Base-by-base conservation (phyloP, 2,797 vertebrate species). In the Melanotaenia pygmaea region DNA sequence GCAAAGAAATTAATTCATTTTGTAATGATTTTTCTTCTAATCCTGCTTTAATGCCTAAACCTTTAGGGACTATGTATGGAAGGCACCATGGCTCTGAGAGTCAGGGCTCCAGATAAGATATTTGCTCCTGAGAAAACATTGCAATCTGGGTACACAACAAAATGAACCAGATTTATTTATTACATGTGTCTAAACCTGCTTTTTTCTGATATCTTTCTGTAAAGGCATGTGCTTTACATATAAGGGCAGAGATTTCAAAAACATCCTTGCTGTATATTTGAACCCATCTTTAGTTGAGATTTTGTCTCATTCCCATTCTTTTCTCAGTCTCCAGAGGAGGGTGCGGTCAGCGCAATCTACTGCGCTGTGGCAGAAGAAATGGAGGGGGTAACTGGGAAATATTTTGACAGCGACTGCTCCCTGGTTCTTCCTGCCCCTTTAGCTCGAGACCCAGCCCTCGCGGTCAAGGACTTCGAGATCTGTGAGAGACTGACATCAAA, bases 301-400 rank as follows among this genome's bases (percentile, higher is more conserved):
- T 40, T 60, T 53, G 2, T 61, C n/a, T 10, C 12, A 54, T 59
- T 70, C 37, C 43, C 13, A 1, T 13, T 32, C 22, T 61, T 61
- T n/a, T 76, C 43, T 74, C 90, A 98, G 97, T 91, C 91, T 0
- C 11, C 94, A 1, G 84, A 93, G 69, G 92, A 96, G 74, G 97
- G 96, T 0, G 95, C 96, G 0, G 37, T 83, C 80, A 96, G 94
- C 76, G 34, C 95, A 10, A 93, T 97, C 68, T 98, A 94, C 92
- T 96, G 97, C 1, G 93, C 96, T 0, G 82, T 98, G 1, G 92
- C 97, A 0, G 93, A 96, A 62, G 96, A 98, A 45, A 91, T 84
- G 0, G 92, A 94, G 1, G 95, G 94, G 12, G 77, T 98, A 78
- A 94, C 91, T 0, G 97, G 97, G 16, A 98, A 97, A 77, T 96